Percentiles rank a stretch among this genome's conserved stretches.
These are phyloP conservation scores for Colinus virginianus DNA, from an alignment of 2,113 vertebrate species.

Conservation along the genomic window DNA sequence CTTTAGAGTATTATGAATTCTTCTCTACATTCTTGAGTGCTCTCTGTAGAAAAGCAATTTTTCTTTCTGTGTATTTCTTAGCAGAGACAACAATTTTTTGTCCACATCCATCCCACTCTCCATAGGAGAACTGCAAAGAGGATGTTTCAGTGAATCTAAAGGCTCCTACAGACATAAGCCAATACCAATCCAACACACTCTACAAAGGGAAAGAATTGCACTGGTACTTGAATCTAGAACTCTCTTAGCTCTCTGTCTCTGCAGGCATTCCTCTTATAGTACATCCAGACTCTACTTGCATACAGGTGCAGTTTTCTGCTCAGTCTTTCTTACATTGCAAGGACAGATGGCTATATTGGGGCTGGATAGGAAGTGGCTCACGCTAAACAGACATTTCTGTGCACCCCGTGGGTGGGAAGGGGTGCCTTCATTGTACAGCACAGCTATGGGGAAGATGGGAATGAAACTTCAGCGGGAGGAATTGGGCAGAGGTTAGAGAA, in stretches of 20 bases:
- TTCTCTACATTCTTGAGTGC: background rate
- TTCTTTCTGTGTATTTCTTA: background rate
- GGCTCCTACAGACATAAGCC: fast-evolving
- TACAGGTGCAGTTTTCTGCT: background rate
- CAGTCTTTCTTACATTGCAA: conserved; percentile 3
- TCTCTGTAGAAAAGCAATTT: background rate
- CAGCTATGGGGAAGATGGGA: background rate
- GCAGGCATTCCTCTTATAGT: background rate
- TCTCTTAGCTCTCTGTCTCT: background rate
- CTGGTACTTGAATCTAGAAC: background rate
- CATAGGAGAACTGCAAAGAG: conserved; percentile 15
- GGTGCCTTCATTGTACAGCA: background rate
- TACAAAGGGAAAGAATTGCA: background rate
- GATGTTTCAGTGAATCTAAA: background rate
- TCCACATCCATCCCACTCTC: conserved; percentile 5
- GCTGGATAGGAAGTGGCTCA: conserved; percentile 42
- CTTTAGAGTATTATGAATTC: background rate
- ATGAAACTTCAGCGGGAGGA: background rate
- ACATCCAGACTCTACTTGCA: background rate
- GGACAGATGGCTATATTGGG: conserved; percentile 54
- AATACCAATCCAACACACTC: background rate
- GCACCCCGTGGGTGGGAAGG: background rate
- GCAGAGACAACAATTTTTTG: conserved; percentile 23
- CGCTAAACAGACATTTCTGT: conserved; percentile 9
- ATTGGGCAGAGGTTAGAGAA: background rate